Evolutionary conservation across 2,888 invertebrate species (phyloP).

Genomic region (Cephus pygmeus): DNA sequence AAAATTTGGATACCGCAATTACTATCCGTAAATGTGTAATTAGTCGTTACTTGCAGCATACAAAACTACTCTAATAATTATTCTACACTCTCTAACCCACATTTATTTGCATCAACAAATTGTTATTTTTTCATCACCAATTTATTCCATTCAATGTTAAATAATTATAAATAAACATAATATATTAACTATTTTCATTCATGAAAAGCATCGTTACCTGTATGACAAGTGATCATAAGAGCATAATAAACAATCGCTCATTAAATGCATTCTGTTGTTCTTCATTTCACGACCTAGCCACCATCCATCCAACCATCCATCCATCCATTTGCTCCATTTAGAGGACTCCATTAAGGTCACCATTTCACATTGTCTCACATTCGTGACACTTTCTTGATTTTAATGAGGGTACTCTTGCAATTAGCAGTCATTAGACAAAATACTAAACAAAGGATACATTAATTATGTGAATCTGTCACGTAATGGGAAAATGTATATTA

Average conservation of each 20-base stretch:
- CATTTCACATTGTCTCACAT: conserved; percentile 7
- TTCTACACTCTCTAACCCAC: conserved; percentile 61
- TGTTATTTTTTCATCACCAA: conserved; percentile 65
- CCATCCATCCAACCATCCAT: conserved; percentile 50
- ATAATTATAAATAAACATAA: conserved; percentile 64
- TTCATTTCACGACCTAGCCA: conserved; percentile 65
- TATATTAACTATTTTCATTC: conserved; percentile 68
- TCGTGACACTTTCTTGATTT: conserved; percentile 8
- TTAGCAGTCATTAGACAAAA: neutral
- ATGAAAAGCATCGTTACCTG: conserved; percentile 67
- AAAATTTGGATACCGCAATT: conserved; percentile 15
- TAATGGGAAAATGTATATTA: neutral
- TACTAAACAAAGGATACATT: neutral
- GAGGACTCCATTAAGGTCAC: conserved; percentile 9
- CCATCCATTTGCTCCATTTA: conserved; percentile 30
- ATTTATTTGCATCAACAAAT: conserved; percentile 64
- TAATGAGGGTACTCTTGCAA: neutral
- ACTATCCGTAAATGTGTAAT: conserved; percentile 23
- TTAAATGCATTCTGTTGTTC: conserved; percentile 67
- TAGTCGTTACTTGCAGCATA: conserved; percentile 31
- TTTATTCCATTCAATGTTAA: conserved; percentile 66
- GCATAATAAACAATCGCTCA: conserved; percentile 68
- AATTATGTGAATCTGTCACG: neutral
- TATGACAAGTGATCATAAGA: conserved; percentile 67
- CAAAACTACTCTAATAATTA: conserved; percentile 51